A percentile compares a stretch with the other conserved stretches of the same genome.
phyloP scores from a whole-genome alignment of 1,140 invertebrate species.

The Brachionus plicatilis region DNA sequence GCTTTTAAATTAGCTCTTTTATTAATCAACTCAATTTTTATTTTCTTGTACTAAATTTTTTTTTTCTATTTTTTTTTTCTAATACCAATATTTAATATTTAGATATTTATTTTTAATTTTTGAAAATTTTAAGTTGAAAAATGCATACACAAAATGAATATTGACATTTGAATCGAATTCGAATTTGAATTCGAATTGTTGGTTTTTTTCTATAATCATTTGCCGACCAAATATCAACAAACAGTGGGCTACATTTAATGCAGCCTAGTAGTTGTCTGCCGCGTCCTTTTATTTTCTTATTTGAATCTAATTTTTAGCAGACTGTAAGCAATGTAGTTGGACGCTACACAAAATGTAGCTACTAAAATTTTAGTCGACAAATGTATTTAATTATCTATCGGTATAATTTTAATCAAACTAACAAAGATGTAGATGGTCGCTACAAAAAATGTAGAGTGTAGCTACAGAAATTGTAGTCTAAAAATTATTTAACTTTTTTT shows the following conservation, averaged over 20 bases:
- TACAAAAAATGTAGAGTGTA: neutral
- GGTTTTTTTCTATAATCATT: neutral
- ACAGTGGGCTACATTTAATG: neutral
- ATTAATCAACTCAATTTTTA: neutral
- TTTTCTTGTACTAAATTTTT: neutral
- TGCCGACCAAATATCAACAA: neutral
- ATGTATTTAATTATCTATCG: no score
- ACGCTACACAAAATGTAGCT: neutral
- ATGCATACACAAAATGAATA: neutral
- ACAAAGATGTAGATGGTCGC: no score
- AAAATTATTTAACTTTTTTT: neutral
- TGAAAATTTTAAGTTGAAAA: neutral
- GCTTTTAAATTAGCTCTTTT: neutral
- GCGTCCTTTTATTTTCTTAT: neutral
- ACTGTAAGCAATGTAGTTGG: neutral
- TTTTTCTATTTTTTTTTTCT: neutral
- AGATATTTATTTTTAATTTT: neutral
- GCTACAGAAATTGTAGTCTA: neutral
- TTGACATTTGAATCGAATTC: neutral
- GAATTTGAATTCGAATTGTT: neutral
- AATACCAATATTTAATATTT: neutral
- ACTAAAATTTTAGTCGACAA: neutral
- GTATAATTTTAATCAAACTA: no score
- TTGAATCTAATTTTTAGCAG: neutral
- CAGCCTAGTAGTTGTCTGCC: neutral